phyloP scores from a whole-genome alignment of 2,888 invertebrate species.

The Lepetodrilus schrolli region DNA sequence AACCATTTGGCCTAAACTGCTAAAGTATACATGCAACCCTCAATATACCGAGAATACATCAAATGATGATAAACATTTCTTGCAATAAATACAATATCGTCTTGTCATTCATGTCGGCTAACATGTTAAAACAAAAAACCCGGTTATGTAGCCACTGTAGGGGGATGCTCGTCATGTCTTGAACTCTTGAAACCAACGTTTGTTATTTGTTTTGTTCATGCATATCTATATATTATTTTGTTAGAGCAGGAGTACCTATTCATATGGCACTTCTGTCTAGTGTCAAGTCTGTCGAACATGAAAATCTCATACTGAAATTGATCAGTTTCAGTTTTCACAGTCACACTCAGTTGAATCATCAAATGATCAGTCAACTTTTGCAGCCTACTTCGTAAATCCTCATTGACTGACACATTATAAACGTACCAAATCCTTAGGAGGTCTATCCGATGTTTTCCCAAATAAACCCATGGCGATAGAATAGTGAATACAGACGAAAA shows the following conservation, averaged over 20 bases:
- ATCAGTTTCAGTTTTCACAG: background rate
- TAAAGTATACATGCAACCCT: background rate
- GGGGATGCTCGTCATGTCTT: too few relatives aligned
- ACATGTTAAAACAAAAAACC: too few relatives aligned
- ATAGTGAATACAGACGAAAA: background rate
- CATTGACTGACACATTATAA: background rate
- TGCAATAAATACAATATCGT: too few relatives aligned
- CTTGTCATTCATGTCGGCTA: too few relatives aligned
- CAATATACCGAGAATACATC: too few relatives aligned
- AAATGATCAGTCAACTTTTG: background rate
- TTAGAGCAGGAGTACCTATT: background rate
- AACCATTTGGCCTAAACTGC: background rate
- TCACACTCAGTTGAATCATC: too few relatives aligned
- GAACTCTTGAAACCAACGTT: too few relatives aligned
- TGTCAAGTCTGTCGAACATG: background rate
- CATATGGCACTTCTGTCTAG: background rate
- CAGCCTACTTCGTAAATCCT: background rate
- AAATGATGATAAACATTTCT: too few relatives aligned
- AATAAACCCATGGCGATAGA: constrained; percentile 26
- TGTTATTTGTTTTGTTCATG: too few relatives aligned
- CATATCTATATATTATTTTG: too few relatives aligned
- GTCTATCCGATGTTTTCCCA: constrained; percentile 24
- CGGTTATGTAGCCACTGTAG: too few relatives aligned
- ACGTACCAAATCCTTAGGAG: constrained; percentile 24
- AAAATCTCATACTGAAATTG: background rate